Evolutionary conservation across 2,113 vertebrate genomes (phyloP).

Genomic region (Ramphastos sulfuratus): DNA sequence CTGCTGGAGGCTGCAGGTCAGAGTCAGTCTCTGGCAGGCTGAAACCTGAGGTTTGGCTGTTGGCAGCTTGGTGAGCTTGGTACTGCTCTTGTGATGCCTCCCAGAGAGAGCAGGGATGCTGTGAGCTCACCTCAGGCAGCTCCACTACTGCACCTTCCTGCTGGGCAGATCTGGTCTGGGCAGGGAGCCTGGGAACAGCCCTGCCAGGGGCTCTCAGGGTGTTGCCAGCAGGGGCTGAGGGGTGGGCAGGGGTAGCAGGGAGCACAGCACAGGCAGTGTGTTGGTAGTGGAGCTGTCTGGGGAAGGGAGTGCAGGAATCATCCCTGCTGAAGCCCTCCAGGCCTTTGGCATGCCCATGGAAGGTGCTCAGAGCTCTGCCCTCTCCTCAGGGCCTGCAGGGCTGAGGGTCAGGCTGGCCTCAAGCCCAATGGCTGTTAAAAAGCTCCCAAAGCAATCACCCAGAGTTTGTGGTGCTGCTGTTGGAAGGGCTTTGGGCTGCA

Average conservation of each 20-base stretch:
- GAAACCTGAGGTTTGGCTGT: neutral
- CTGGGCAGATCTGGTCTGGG: neutral
- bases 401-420: neutral
- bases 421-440: neutral
- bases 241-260: neutral
- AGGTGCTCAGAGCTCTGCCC: neutral
- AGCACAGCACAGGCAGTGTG: neutral
- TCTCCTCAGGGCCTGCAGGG: neutral
- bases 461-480: neutral
- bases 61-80: neutral
- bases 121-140: neutral
- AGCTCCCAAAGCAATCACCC: too few species aligned
- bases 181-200: neutral
- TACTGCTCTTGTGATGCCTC: neutral
- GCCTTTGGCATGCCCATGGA: neutral
- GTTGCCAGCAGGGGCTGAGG: neutral
- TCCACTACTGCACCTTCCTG: neutral
- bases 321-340: neutral
- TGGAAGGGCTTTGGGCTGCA: neutral
- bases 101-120: neutral
- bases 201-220: too few species aligned
- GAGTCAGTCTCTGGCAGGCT: neutral
- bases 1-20: neutral
- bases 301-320: neutral
- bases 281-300: neutral